Conservation (phyloP, 2,113 vertebrate genomes). For the Peromyscus californicus region DNA sequence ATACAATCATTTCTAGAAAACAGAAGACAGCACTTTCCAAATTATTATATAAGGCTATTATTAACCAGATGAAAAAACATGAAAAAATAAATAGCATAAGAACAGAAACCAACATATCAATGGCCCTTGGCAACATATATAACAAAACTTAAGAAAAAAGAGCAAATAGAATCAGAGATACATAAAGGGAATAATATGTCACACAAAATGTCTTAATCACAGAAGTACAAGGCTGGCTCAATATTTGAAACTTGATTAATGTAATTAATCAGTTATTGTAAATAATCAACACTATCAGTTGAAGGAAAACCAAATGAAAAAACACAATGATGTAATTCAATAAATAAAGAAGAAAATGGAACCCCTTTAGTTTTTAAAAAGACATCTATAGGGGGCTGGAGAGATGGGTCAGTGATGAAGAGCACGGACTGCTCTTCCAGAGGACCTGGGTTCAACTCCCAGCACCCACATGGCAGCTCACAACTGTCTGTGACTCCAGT, state of each 20-base stretch:
- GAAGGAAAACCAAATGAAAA: not conserved
- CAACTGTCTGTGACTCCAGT: not conserved
- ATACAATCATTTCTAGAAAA: not conserved
- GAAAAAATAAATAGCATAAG: not conserved
- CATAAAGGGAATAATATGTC: not conserved
- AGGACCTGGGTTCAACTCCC: not conserved
- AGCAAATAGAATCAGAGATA: not conserved
- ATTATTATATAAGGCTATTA: not conserved
- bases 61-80: not conserved
- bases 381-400: not conserved
- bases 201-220: not conserved
- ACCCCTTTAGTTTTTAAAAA: not conserved
- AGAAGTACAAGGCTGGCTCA: not conserved
- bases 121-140: not conserved
- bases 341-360: not conserved
- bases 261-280: not conserved
- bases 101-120: not conserved
- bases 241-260: not conserved
- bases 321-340: not conserved
- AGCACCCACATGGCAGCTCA: not conserved
- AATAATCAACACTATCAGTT: not conserved
- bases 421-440: not conserved
- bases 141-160: not conserved
- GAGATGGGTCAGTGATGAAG: not conserved
- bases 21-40: not conserved